A percentile compares a stretch with the other conserved stretches of the same genome.
Evolutionary conservation across 2,888 invertebrate species (phyloP).

Genomic region (Pegoplata infirma): DNA sequence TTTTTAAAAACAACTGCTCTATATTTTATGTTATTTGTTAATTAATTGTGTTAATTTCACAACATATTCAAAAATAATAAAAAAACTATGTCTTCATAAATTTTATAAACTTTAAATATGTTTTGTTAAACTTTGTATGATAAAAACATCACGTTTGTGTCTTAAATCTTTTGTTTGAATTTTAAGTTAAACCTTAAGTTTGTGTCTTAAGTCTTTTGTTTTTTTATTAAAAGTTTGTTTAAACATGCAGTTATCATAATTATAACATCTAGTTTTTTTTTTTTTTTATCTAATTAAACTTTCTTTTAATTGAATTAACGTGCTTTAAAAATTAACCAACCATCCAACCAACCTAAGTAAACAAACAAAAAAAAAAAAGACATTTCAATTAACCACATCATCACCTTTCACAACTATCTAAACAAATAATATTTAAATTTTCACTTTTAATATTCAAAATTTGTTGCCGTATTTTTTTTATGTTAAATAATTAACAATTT

Average conservation of each 20-base stretch:
- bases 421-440: neutral
- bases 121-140: neutral
- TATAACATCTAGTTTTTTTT: constrained; percentile 6
- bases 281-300: constrained; percentile 18
- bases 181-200: neutral
- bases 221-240: neutral
- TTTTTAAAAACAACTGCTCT: neutral
- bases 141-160: neutral
- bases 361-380: neutral
- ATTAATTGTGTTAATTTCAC: neutral
- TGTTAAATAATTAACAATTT: constrained; percentile 1
- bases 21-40: neutral
- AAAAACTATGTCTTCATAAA: neutral
- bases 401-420: too few species aligned
- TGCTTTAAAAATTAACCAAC: constrained; percentile 11
- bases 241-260: neutral
- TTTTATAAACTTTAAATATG: neutral
- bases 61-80: neutral
- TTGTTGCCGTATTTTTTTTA: neutral
- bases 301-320: constrained; percentile 30
- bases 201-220: neutral
- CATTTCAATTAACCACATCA: constrained; percentile 3
- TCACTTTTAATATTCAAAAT: constrained; percentile 13
- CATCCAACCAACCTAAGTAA: too few species aligned
- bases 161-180: constrained; percentile 12